Base-by-base conservation (phyloP, 1,140 invertebrate species). In the Cydia strobilella region DNA sequence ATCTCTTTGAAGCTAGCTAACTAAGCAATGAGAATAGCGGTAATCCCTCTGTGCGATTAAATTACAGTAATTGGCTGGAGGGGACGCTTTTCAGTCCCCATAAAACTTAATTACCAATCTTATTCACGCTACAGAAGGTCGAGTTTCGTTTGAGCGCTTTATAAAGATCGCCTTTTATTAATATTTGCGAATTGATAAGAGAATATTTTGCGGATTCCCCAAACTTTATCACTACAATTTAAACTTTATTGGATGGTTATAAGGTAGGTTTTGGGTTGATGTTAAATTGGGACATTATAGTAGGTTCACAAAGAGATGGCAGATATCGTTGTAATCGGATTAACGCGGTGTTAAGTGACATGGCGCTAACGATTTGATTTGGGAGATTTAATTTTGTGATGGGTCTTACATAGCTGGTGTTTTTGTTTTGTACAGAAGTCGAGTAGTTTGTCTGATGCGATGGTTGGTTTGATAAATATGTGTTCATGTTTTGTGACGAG, bases 41-140 rank as follows among this genome's bases (percentile, higher is more conserved):
- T 89, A 89, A 90, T 90, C 90, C 86, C 83, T 84, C 80, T 83
- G 84, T 83, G 86, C 86, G 86, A 90, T 90, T 90, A 90, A 88
- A 89, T 89, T 87, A 84, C 88, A 84, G 86, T 91, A 91, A 91
- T 91, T 91, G 90, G 86, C 81, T 84, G 72, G 78, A 80, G 82
- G 84, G 85, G 80, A 80, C 74, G 66, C 75, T 59, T 54, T 54
- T 59, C 74, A 63, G 9, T 66, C 80, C 72, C 73, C 79, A 75
- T 42, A 42, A 65, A 77, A 65, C 73, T 2, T 23, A 39, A 75
- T 76, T 74, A 59, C 79, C 63, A 23, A 75, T 76, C 72, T 23
- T 77, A 84, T 78, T 15, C 7, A 75, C 62, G 73, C 12, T 35
- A 3, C 23, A 81, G 84, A 87, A 79, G 79, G 77, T 51, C 63